Percentiles rank a stretch among this genome's conserved stretches.
These are phyloP conservation scores for Hemicrepidius hirtus DNA, from an alignment of 2,888 invertebrate species.

Conservation along the genomic window DNA sequence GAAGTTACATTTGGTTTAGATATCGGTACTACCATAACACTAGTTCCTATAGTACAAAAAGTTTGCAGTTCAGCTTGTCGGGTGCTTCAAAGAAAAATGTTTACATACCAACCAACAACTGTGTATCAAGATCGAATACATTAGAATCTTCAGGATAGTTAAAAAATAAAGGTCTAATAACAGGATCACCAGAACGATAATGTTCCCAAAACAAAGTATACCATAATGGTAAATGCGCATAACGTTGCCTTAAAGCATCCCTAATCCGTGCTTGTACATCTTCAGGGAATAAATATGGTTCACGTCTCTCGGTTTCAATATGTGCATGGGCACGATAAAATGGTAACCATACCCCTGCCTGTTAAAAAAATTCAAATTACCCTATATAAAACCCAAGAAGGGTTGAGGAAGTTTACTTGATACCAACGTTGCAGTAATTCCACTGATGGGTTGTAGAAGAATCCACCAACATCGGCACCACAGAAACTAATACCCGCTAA, in stretches of 20 bases:
- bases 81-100: no score
- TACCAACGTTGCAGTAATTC: slow-evolving; percentile 86
- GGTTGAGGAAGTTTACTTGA: slow-evolving; percentile 69
- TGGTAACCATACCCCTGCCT: slow-evolving; percentile 90
- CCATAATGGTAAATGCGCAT: slow-evolving; percentile 89
- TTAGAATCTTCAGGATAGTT: slow-evolving; percentile 86
- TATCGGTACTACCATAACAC: slow-evolving; percentile 91
- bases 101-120: slow-evolving; percentile 7
- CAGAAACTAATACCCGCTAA: slow-evolving; percentile 91
- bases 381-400: no score
- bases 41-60: slow-evolving; percentile 82
- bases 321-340: slow-evolving; percentile 97
- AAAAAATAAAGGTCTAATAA: slow-evolving; percentile 90
- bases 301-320: slow-evolving; percentile 93
- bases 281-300: slow-evolving; percentile 92
- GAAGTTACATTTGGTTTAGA: slow-evolving; percentile 82
- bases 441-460: slow-evolving; percentile 92
- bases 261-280: slow-evolving; percentile 80
- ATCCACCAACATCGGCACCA: slow-evolving; percentile 97
- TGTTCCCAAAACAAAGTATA: slow-evolving; percentile 92
- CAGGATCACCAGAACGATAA: slow-evolving; percentile 84
- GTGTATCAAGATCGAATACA: not conserved
- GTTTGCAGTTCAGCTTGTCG: not conserved
- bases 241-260: slow-evolving; percentile 83
- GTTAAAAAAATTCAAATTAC: not conserved